Evolutionary conservation across 2,888 invertebrate species (phyloP).

Genomic region (Globia sparganii): DNA sequence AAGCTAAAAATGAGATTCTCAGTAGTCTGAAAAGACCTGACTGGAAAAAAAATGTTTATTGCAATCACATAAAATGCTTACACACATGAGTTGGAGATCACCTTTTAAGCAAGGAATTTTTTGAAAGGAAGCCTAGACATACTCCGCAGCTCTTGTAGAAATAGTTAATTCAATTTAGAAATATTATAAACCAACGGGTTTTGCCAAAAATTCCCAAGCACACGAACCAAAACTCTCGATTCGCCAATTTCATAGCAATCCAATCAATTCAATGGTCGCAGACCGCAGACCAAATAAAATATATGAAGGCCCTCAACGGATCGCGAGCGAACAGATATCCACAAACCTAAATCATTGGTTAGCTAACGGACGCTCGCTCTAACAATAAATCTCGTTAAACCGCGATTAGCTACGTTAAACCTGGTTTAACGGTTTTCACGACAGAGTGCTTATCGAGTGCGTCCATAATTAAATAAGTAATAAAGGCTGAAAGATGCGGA

Average conservation of each 20-base stretch:
- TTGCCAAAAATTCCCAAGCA: not conserved
- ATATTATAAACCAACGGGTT: not conserved
- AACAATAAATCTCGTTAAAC: conserved; percentile 22
- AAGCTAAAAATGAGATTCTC: not conserved
- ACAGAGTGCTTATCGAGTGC: conserved; percentile 33
- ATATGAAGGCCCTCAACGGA: conserved; percentile 26
- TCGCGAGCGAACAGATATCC: conserved; percentile 28
- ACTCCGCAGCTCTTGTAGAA: not conserved
- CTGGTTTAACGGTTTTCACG: conserved; percentile 14
- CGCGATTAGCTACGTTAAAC: conserved; percentile 12
- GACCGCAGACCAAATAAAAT: conserved; percentile 41
- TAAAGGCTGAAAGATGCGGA: conserved; percentile 20
- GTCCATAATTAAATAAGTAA: conserved; percentile 44
- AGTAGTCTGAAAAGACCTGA: not conserved
- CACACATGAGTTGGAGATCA: no score
- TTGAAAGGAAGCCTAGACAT: no score
- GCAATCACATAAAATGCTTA: no score
- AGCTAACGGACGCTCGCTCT: conserved; percentile 9
- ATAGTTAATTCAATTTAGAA: conserved; percentile 3
- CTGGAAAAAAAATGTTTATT: no score
- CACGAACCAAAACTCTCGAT: conserved; percentile 10
- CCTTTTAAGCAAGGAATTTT: no score
- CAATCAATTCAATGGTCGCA: conserved; percentile 30
- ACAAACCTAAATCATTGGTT: conserved; percentile 32
- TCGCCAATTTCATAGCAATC: conserved; percentile 27